phyloP scores from a whole-genome alignment of 2,888 invertebrate species.

The Punctoribates punctum region DNA sequence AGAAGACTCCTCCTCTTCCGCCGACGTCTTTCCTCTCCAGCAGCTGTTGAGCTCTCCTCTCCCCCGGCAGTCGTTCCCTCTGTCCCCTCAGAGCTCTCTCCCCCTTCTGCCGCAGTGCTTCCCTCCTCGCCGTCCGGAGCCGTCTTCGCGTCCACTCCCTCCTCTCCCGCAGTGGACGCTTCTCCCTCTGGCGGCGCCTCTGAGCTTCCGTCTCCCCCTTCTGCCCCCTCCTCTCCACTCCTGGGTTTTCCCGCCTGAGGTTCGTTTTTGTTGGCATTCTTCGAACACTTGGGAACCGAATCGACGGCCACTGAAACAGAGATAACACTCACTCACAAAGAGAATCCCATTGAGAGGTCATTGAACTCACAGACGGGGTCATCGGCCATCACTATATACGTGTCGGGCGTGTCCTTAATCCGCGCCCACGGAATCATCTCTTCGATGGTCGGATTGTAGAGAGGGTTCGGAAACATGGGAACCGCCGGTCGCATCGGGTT shows the following conservation, averaged over 20 bases:
- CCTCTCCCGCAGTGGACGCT: too few species aligned
- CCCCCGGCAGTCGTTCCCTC: too few species aligned
- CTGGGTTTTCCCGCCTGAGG: neutral
- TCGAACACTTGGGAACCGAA: neutral
- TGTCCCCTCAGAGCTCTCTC: too few species aligned
- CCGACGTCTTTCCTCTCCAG: too few species aligned
- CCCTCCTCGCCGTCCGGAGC: too few species aligned
- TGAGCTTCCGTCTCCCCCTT: neutral
- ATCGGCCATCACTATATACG: conserved; percentile 14
- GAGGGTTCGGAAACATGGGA: too few species aligned
- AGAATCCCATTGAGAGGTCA: neutral
- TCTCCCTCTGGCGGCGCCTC: neutral
- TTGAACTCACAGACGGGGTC: conserved; percentile 16
- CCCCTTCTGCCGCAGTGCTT: too few species aligned
- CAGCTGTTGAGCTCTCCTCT: too few species aligned
- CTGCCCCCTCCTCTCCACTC: neutral
- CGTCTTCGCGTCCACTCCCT: too few species aligned
- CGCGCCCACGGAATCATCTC: conserved; percentile 7
- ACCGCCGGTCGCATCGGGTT: too few species aligned
- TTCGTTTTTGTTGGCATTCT: neutral
- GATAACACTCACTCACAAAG: neutral
- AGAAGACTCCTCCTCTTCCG: too few species aligned
- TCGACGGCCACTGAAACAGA: neutral
- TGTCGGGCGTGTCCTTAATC: neutral
- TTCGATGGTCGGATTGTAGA: neutral